A percentile compares a stretch with the other conserved stretches of the same genome.
phyloP scores from a whole-genome alignment of 2,888 invertebrate species.

The Tromatobia lineatoria region DNA sequence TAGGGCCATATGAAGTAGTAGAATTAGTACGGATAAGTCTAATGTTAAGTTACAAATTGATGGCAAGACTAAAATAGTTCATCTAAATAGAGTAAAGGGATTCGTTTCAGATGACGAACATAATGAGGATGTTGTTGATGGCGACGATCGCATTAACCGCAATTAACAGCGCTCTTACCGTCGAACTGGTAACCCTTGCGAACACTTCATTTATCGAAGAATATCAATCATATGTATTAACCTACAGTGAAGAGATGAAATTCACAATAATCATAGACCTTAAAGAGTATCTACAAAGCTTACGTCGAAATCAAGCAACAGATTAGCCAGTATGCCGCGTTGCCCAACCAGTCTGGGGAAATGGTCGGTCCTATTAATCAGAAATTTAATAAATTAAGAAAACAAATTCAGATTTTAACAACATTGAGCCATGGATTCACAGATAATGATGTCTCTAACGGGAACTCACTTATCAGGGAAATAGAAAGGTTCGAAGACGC shows the following conservation, averaged over 20 bases:
- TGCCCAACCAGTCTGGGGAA: slow-evolving; percentile 22
- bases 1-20: slow-evolving; percentile 54
- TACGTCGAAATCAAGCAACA: too few species aligned
- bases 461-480: background rate
- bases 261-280: too few species aligned
- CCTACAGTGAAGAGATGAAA: too few species aligned
- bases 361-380: slow-evolving; percentile 13
- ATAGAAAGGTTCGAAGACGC: slow-evolving; percentile 32
- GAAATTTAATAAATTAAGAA: slow-evolving; percentile 44
- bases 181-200: slow-evolving; percentile 47
- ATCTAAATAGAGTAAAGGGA: slow-evolving; percentile 46
- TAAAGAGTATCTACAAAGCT: too few species aligned
- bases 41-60: too few species aligned
- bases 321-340: slow-evolving; percentile 6
- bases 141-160: slow-evolving; percentile 32
- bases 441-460: slow-evolving; percentile 9
- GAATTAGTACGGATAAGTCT: slow-evolving; percentile 36
- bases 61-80: too few species aligned
- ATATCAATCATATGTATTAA: slow-evolving; percentile 41
- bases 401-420: slow-evolving; percentile 36
- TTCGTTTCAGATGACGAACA: slow-evolving; percentile 51
- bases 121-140: slow-evolving; percentile 48
- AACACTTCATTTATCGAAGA: slow-evolving; percentile 37
- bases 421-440: slow-evolving; percentile 22
- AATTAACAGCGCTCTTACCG: too few species aligned